Base-by-base conservation (phyloP, 1,140 invertebrate species). In the Drosophila lacteicornis region DNA sequence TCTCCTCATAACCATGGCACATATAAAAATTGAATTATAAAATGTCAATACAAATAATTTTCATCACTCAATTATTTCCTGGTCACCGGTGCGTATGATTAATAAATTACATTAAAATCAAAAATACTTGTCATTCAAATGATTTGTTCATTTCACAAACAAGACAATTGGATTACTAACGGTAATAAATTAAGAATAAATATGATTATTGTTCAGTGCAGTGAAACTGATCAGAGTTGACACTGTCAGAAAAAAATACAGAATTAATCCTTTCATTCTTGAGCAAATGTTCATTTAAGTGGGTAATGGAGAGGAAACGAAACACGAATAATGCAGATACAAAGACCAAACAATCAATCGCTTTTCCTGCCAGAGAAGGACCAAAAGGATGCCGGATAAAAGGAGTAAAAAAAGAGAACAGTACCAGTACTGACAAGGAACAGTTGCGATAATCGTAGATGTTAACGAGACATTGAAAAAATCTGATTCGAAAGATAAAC, bases 401-500 rank as follows among this genome's bases (percentile, higher is more conserved):
- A 68, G 27, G 13, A 49, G n/a, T 56, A 7, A 22, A 55, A 68
- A 68, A 25, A 11, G 19, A 33, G 33, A 22, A 13, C 11, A 12
- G 15, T 7, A 33, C 42, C 12, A 19, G 19, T 12, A 65, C 30
- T 25, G 63, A 27, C 58, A 63, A 38, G 36, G 58, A 63, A 67
- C 58, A 67, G 58, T 63, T 36, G 58, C 40, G 63, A 67, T 67
- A 67, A 67, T 67, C 17, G 63, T 67, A 38, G 63, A 67, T 47
- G 58, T 63, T 67, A 67, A 67, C 63, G 58, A 62, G 63, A 67
- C 58, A 67, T 67, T 63, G 63, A 67, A 67, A 46, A 47, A 63
- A 62, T 22, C 13, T 36, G 8, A 38, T n/a, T 33, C 27, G n/a
- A 38, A 30, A 15, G 25, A 62, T 27, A 15, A 66, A 61, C 33